phyloP scores from a whole-genome alignment of 1,140 invertebrate species.

The Cydia amplana region DNA sequence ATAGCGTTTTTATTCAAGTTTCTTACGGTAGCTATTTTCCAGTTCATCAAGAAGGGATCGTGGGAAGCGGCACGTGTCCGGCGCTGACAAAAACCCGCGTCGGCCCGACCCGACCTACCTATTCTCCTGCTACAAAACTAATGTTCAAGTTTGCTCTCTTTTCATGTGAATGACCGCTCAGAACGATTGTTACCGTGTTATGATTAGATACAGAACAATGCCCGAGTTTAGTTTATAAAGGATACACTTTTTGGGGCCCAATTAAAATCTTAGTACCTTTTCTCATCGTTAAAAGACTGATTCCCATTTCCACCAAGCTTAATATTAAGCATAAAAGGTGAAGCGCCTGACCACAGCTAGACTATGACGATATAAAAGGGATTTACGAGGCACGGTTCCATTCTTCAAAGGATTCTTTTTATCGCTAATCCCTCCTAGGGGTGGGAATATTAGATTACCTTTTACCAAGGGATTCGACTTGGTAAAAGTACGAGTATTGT shows the following conservation, averaged over 20 bases:
- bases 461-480: too few relatives aligned
- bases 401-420: too few relatives aligned
- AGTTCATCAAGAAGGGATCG: constrained; percentile 15
- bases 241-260: neutral
- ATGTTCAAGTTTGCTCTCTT: constrained; percentile 14
- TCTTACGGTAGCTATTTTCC: neutral
- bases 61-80: neutral
- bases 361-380: too few relatives aligned
- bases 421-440: too few relatives aligned
- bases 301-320: too few relatives aligned
- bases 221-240: neutral
- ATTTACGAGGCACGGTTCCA: too few relatives aligned
- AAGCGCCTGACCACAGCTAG: too few relatives aligned
- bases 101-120: neutral
- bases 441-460: too few relatives aligned
- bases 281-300: too few relatives aligned
- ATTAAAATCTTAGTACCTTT: too few relatives aligned
- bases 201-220: neutral
- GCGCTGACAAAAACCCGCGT: constrained; percentile 4
- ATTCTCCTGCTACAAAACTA: constrained; percentile 12
- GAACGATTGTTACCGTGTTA: neutral
- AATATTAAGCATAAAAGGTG: too few relatives aligned
- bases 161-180: neutral
- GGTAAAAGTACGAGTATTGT: too few relatives aligned
- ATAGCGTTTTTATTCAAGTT: neutral